Percentiles rank a stretch among this genome's conserved stretches.
These are phyloP conservation scores for Stomorhina lunata DNA, from an alignment of 2,888 invertebrate species.

Conservation along the genomic window DNA sequence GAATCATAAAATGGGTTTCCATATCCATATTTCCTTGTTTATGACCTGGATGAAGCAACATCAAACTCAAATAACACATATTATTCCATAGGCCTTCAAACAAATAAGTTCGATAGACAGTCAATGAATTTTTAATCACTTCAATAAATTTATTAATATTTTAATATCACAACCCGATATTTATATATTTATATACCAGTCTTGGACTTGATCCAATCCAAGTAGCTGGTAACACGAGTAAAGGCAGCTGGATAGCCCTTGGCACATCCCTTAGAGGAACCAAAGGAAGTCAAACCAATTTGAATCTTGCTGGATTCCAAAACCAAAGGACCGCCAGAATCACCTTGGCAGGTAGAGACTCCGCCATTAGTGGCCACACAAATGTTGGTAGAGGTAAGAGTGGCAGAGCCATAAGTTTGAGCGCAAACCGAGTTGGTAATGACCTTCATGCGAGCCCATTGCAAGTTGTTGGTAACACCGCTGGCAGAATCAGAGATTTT, in stretches of 20 bases:
- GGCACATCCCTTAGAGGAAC: constrained; percentile 68
- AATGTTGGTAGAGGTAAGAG: constrained; percentile 65
- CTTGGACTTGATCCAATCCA: constrained; percentile 72
- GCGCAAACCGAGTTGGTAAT: constrained; percentile 74
- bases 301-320: constrained; percentile 49
- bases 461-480: constrained; percentile 71
- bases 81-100: no score
- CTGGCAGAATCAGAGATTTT: constrained; percentile 66
- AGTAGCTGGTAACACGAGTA: constrained; percentile 70
- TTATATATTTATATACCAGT: constrained; percentile 60
- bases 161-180: no score
- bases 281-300: constrained; percentile 74
- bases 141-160: no score
- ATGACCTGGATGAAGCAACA: no score
- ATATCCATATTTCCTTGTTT: no score
- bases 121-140: no score
- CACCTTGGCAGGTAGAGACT: constrained; percentile 74
- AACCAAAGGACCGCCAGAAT: constrained; percentile 76
- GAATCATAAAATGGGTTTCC: no score
- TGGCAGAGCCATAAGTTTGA: constrained; percentile 43
- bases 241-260: constrained; percentile 69
- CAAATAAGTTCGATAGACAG: no score
- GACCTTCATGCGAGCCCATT: constrained; percentile 73
- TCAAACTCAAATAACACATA: no score
- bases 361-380: constrained; percentile 71